These are phyloP conservation scores for Panthera tigris DNA, from an alignment of 2,113 vertebrate species.

Conservation along the genomic window DNA sequence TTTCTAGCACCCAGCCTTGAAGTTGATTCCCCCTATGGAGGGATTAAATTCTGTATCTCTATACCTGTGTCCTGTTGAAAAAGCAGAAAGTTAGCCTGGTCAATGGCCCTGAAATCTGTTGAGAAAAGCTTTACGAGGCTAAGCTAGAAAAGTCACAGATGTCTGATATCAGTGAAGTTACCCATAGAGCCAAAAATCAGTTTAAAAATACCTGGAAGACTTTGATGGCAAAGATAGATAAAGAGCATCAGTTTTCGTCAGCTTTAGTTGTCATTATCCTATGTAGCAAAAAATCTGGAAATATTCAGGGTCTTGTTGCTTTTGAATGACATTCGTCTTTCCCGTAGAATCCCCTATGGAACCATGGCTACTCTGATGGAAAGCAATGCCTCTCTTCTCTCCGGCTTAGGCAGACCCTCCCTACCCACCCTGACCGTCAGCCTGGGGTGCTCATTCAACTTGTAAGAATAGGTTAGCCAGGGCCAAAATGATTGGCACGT, in stretches of 20 bases:
- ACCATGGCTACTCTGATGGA: neutral
- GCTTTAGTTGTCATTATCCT: neutral
- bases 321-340: neutral
- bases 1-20: neutral
- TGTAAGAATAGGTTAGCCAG: neutral
- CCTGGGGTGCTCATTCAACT: too few relatives aligned
- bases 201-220: neutral
- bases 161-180: neutral
- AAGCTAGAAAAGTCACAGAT: too few relatives aligned
- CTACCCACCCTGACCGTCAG: too few relatives aligned
- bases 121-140: neutral
- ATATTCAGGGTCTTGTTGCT: neutral
- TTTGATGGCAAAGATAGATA: neutral
- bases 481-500: neutral
- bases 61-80: neutral
- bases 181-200: too few relatives aligned
- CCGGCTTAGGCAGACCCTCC: neutral
- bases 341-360: neutral
- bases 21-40: neutral
- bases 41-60: neutral
- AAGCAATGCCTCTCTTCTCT: neutral
- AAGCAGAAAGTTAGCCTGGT: neutral
- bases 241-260: fast-evolving
- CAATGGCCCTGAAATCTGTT: neutral
- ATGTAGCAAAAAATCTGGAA: neutral